Evolutionary conservation across 2,888 invertebrate genomes (phyloP).

Genomic region (Tortricodes alternella): DNA sequence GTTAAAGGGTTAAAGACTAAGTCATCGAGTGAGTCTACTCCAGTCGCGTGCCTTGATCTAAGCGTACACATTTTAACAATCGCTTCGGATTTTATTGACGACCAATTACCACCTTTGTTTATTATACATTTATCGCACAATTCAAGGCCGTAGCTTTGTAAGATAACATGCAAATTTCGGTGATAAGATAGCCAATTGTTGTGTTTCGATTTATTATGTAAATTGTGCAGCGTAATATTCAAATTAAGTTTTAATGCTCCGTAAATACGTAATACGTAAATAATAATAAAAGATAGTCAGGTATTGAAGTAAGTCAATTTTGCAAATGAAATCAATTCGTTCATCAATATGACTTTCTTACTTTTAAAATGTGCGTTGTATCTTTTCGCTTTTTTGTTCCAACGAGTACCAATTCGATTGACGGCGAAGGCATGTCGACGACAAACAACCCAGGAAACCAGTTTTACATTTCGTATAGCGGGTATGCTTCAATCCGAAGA

Average conservation of each 20-base stretch:
- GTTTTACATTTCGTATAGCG: neutral
- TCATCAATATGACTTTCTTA: no score
- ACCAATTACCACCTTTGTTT: constrained; percentile 17
- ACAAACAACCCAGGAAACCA: neutral
- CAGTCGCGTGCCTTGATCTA: neutral
- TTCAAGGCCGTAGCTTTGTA: constrained; percentile 10
- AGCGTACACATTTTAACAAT: neutral
- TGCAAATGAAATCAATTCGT: no score
- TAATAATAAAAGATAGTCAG: no score
- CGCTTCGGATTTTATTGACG: neutral
- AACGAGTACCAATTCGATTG: neutral
- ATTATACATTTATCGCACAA: neutral
- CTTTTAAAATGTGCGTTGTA: neutral
- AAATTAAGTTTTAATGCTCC: no score
- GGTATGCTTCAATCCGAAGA: neutral
- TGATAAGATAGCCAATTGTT: constrained; percentile 5
- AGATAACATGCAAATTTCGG: constrained; percentile 2
- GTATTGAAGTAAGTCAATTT: no score
- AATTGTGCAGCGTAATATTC: neutral
- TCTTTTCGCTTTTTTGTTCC: neutral
- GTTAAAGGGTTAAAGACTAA: no score
- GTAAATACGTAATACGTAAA: no score
- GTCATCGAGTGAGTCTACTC: no score
- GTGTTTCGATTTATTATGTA: neutral
- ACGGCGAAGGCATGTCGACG: neutral